Conservation (phyloP, 30 jellyfish, hydroid and myxozoan species). For the Chrysaora quinquecirrha region DNA sequence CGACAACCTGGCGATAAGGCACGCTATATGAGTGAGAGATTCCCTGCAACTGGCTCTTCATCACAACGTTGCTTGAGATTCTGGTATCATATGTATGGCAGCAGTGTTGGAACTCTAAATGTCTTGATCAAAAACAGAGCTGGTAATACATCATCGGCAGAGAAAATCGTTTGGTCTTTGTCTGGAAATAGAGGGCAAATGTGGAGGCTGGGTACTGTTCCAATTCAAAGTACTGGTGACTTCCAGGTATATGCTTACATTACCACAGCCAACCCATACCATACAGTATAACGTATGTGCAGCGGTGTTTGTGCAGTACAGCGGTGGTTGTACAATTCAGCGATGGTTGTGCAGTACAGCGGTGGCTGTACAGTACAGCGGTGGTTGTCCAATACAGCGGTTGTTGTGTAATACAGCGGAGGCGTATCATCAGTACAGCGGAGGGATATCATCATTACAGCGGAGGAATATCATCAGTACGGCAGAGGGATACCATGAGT, state of each 20-base stretch:
- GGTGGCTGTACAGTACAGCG: too few relatives aligned
- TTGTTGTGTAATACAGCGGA: too few relatives aligned
- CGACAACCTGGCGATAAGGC: constrained; percentile 85
- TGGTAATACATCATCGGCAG: constrained; percentile 72
- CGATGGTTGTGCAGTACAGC: too few relatives aligned
- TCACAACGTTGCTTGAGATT: constrained; percentile 74
- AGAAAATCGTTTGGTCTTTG: constrained; percentile 86
- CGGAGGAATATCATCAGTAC: too few relatives aligned
- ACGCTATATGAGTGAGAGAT: constrained; percentile 73
- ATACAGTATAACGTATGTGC: too few relatives aligned
- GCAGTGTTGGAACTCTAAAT: constrained; percentile 80
- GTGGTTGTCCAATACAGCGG: too few relatives aligned
- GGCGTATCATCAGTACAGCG: too few relatives aligned
- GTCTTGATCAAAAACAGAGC: constrained; percentile 76
- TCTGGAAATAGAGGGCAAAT: constrained; percentile 83
- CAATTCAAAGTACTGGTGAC: constrained; percentile 62
- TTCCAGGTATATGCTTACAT: constrained; percentile 67
- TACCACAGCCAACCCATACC: too few relatives aligned
- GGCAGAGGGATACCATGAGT: too few relatives aligned
- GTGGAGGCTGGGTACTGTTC: constrained; percentile 86
- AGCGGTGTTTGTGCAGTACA: too few relatives aligned
- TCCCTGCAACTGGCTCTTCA: constrained; percentile 18
- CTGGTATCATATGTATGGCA: constrained; percentile 96
- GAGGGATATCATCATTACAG: too few relatives aligned
- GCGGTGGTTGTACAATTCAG: too few relatives aligned